Conservation (phyloP, 23 tunicate species). For the Trididemnum clinides region DNA sequence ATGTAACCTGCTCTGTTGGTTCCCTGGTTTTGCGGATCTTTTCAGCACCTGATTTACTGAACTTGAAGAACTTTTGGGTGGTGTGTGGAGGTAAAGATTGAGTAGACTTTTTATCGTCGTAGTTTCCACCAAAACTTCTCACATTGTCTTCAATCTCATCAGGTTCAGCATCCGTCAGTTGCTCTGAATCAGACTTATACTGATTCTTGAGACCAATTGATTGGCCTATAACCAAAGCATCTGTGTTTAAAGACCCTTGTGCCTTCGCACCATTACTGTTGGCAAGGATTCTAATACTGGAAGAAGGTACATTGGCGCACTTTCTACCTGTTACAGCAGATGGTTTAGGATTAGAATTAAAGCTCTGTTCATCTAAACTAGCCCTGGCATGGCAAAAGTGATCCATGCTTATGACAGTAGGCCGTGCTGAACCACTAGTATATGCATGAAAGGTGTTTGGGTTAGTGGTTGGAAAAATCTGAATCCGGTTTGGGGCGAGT, state of each 20-base stretch:
- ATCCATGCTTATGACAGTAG: constrained; percentile 58
- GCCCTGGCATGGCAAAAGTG: constrained; percentile 12
- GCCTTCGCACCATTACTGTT: not conserved
- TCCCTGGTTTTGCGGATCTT: not conserved
- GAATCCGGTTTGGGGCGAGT: constrained; percentile 43
- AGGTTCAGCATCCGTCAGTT: not conserved
- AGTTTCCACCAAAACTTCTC: not conserved
- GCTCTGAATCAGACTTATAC: not conserved
- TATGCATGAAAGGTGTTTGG: constrained; percentile 59
- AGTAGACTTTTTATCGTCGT: not conserved
- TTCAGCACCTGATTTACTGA: not conserved
- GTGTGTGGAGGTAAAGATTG: not conserved
- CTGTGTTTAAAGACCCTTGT: not conserved
- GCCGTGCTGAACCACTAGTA: constrained; percentile 24
- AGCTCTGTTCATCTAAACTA: not conserved
- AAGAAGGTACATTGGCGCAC: not conserved
- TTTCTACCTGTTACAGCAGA: not conserved
- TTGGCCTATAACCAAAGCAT: constrained; percentile 24
- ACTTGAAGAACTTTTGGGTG: not conserved
- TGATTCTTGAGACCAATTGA: constrained; percentile 14
- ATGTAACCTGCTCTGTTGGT: not conserved
- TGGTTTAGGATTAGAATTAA: not conserved
- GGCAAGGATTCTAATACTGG: not conserved
- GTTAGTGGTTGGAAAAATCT: constrained; percentile 51
- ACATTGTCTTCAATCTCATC: not conserved